Conservation (phyloP, 2,888 invertebrate species). For the Saturnia pavonia region DNA sequence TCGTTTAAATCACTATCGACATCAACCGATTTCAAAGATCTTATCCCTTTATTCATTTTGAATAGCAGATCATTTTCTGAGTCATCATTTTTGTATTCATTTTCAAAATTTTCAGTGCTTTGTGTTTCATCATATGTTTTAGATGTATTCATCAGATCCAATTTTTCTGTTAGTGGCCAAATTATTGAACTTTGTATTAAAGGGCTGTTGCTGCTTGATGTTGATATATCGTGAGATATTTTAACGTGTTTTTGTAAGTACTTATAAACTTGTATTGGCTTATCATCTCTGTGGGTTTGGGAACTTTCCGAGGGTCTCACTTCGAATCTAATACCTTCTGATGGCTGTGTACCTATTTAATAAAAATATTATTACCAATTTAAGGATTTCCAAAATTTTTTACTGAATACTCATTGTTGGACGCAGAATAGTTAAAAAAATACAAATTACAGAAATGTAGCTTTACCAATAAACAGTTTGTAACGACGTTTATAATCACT, state of each 20-base stretch:
- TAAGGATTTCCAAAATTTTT: no score
- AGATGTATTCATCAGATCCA: slow-evolving; percentile 15
- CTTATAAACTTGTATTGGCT: slow-evolving; percentile 27
- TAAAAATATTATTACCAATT: neutral
- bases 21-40: slow-evolving; percentile 35
- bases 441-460: no score
- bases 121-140: neutral
- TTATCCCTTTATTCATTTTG: slow-evolving; percentile 20
- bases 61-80: neutral
- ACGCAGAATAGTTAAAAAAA: no score
- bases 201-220: neutral
- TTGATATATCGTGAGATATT: slow-evolving; percentile 8
- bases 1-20: slow-evolving; percentile 9
- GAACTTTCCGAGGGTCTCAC: slow-evolving; percentile 28
- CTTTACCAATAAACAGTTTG: no score
- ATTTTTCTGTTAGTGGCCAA: neutral
- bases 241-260: slow-evolving; percentile 42
- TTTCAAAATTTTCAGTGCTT: neutral
- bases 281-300: slow-evolving; percentile 28
- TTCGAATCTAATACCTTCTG: slow-evolving; percentile 46
- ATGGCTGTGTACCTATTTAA: slow-evolving; percentile 13
- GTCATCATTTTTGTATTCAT: slow-evolving; percentile 6
- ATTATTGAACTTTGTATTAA: neutral
- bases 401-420: no score
- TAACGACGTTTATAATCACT: no score